Conservation (phyloP, 2,797 vertebrate genomes). For the Podarcis siculus region DNA sequence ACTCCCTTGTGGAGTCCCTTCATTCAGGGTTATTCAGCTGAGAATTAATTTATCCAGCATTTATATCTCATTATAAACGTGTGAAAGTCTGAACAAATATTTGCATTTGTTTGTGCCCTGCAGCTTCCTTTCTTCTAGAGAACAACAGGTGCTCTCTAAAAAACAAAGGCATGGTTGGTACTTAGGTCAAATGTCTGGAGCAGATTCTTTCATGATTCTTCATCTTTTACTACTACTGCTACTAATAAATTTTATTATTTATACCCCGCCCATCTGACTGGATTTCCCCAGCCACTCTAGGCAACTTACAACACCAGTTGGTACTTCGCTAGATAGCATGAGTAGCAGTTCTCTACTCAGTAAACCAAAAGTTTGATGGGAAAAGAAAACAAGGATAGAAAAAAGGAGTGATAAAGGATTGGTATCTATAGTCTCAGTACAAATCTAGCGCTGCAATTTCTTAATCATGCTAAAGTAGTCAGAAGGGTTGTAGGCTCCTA, state of each 20-base stretch:
- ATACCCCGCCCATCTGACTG: too few relatives aligned
- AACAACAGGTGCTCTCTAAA: slow-evolving; percentile 28
- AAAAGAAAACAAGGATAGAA: neutral
- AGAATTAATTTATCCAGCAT: slow-evolving; percentile 55
- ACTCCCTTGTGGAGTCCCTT: slow-evolving; percentile 22
- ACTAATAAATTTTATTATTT: too few relatives aligned
- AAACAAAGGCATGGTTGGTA: neutral
- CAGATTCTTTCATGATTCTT: neutral
- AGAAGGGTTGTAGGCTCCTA: neutral
- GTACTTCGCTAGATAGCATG: neutral
- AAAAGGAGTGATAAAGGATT: neutral
- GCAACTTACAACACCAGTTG: too few relatives aligned
- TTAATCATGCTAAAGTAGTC: neutral
- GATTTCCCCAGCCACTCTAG: too few relatives aligned
- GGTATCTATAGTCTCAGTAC: neutral
- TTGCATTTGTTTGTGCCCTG: slow-evolving; percentile 25
- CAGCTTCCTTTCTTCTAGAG: slow-evolving; percentile 12
- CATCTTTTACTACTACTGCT: neutral
- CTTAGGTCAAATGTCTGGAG: neutral
- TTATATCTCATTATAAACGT: slow-evolving; percentile 43
- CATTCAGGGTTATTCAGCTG: slow-evolving; percentile 24
- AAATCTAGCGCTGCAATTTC: neutral
- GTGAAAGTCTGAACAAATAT: slow-evolving; percentile 41
- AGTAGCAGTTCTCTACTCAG: neutral
- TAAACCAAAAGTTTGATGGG: neutral